A percentile compares a stretch with the other conserved stretches of the same genome.
Conservation (phyloP, 2,113 vertebrate species). For the Equus przewalskii region DNA sequence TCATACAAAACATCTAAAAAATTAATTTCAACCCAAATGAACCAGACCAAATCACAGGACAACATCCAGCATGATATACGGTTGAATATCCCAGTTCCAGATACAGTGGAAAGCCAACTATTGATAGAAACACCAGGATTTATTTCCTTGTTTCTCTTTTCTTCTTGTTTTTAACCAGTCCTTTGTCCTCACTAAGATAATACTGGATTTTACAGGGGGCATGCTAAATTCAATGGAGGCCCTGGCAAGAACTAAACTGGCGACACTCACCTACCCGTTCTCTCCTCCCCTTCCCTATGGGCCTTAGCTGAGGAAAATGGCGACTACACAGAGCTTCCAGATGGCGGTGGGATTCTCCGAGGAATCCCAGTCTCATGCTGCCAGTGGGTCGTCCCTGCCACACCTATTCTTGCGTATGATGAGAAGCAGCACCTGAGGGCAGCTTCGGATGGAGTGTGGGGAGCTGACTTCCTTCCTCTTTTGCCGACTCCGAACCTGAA, state of each 20-base stretch:
- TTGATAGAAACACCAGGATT: neutral
- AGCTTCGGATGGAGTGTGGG: neutral
- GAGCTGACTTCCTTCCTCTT: neutral
- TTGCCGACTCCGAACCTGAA: neutral
- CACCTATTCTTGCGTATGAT: neutral
- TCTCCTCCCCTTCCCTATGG: too few species aligned
- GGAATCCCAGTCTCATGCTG: neutral
- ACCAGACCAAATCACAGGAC: neutral
- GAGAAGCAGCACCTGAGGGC: neutral
- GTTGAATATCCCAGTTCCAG: neutral
- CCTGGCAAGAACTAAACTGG: neutral
- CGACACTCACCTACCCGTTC: neutral
- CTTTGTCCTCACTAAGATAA: neutral
- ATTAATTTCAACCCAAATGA: slow-evolving; percentile 46
- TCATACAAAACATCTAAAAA: neutral
- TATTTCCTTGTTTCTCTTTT: neutral
- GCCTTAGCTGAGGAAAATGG: neutral
- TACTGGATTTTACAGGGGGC: neutral
- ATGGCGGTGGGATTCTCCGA: neutral
- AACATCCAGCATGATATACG: neutral
- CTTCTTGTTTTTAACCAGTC: neutral
- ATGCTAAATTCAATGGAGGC: neutral
- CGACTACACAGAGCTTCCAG: neutral
- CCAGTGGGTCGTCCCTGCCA: neutral
- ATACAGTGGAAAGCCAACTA: neutral